phyloP scores from a whole-genome alignment of 2,113 vertebrate species.

The Irena cyanogastra region DNA sequence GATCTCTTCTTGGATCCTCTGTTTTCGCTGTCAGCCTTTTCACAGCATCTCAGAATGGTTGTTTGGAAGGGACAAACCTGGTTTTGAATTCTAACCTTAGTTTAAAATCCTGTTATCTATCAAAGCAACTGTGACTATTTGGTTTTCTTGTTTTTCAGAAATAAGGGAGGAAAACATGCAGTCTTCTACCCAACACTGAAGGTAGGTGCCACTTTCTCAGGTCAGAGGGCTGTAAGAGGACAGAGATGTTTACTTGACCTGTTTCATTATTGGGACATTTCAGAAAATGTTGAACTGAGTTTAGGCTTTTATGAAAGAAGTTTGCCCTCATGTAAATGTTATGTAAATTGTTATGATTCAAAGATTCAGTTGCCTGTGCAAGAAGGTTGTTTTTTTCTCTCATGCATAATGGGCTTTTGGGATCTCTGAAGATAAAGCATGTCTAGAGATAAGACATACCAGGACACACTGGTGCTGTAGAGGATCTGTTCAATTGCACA shows the following conservation, averaged over 20 bases:
- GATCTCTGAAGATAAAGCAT: not conserved
- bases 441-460: not conserved
- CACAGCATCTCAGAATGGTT: not conserved
- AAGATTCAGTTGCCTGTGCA: not conserved
- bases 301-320: not conserved
- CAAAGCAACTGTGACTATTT: not conserved
- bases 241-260: not conserved
- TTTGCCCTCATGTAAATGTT: not conserved
- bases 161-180: conserved; percentile 81
- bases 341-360: not conserved
- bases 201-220: conserved; percentile 65
- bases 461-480: not conserved
- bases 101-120: not conserved
- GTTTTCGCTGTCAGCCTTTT: not conserved
- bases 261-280: not conserved
- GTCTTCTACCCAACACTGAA: conserved; percentile 92
- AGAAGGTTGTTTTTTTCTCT: not conserved
- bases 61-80: not conserved
- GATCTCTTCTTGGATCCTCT: not conserved
- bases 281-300: not conserved
- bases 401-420: not conserved
- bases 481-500: not conserved
- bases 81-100: not conserved
- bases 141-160: conserved; percentile 69
- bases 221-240: not conserved